These are phyloP conservation scores for Chymomyza fuscimana DNA, from an alignment of 2,888 invertebrate species.

Conservation along the genomic window DNA sequence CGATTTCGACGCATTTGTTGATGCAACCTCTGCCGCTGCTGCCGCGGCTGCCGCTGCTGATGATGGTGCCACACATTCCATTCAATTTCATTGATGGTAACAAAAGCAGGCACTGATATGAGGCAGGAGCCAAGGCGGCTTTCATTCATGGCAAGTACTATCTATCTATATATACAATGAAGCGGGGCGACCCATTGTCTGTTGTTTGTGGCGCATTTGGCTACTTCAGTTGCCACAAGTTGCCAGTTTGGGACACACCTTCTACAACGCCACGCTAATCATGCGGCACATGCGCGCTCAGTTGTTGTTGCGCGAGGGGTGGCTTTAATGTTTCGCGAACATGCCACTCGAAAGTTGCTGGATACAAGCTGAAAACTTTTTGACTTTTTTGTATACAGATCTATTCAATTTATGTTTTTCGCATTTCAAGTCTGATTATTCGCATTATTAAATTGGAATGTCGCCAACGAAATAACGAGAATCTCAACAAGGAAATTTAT, in stretches of 20 bases:
- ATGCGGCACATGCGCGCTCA: slow-evolving; percentile 41
- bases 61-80: slow-evolving; percentile 65
- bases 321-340: no score
- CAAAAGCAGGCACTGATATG: slow-evolving; percentile 42
- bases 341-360: no score
- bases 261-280: slow-evolving; percentile 73
- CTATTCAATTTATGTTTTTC: no score
- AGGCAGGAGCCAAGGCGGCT: slow-evolving; percentile 17
- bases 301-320: no score
- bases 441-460: no score
- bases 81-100: slow-evolving; percentile 68
- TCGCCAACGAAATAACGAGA: no score
- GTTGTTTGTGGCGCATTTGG: slow-evolving; percentile 49
- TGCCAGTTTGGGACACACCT: slow-evolving; percentile 76
- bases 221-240: slow-evolving; percentile 71
- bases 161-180: not conserved
- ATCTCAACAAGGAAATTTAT: no score
- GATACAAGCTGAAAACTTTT: no score
- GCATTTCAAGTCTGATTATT: no score
- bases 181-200: not conserved
- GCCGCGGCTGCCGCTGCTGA: not conserved
- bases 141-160: slow-evolving; percentile 54
- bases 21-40: not conserved
- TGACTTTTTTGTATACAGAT: no score
- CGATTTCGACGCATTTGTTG: slow-evolving; percentile 40